phyloP scores from a whole-genome alignment of 2,797 vertebrate genomes.

The Sebastes minor region DNA sequence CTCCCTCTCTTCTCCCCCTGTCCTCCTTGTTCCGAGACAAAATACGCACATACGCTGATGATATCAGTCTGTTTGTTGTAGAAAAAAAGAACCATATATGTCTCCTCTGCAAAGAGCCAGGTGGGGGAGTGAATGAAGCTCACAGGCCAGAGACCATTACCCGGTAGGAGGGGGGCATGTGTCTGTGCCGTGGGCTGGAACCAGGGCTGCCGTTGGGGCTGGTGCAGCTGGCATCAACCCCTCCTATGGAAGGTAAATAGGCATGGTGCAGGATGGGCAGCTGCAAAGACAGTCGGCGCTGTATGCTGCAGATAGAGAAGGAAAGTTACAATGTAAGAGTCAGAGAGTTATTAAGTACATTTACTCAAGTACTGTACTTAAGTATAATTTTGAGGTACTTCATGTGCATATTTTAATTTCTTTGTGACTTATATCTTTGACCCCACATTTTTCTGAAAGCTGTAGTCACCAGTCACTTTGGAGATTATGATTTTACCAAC shows the following conservation, averaged over 20 bases:
- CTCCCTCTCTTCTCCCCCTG: conserved; percentile 61
- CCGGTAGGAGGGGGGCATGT: conserved; percentile 97
- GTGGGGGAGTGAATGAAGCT: conserved; percentile 68
- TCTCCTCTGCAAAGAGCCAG: conserved; percentile 71
- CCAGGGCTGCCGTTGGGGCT: conserved; percentile 95
- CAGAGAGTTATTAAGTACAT: not conserved
- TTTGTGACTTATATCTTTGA: not conserved
- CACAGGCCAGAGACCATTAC: conserved; percentile 99
- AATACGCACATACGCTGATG: conserved; percentile 81
- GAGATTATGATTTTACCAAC: not conserved
- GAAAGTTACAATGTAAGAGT: not conserved
- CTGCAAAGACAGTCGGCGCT: conserved; percentile 97
- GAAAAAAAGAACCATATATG: conserved; percentile 73
- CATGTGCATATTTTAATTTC: not conserved
- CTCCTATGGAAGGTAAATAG: conserved; percentile 98
- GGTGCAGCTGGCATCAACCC: conserved; percentile 97
- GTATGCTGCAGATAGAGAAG: conserved; percentile 87
- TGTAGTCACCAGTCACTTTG: not conserved
- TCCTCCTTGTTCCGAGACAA: conserved; percentile 81
- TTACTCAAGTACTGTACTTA: not conserved
- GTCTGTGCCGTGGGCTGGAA: conserved; percentile 98
- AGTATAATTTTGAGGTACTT: not conserved
- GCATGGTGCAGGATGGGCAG: conserved; percentile 98
- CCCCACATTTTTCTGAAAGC: not conserved
- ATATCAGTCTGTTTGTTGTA: conserved; percentile 82